Conservation (phyloP, 2,797 vertebrate genomes). For the Hypotaenidia philippensis region DNA sequence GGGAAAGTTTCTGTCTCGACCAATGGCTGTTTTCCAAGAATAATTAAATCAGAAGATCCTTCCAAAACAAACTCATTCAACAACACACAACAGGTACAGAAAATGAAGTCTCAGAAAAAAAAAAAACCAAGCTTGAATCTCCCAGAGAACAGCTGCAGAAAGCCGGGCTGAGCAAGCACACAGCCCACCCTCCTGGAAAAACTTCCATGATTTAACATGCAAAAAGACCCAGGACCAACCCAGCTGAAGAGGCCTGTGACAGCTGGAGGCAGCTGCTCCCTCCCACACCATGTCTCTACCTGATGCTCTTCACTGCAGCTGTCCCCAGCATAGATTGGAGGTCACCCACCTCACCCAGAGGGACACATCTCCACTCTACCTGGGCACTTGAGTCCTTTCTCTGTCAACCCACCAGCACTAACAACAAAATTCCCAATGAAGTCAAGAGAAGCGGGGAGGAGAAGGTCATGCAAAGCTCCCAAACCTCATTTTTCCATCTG, state of each 20-base stretch:
- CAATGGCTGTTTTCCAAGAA: not conserved
- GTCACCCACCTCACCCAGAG: not conserved
- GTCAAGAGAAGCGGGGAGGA: not conserved
- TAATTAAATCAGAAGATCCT: not conserved
- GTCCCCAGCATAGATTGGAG: not conserved
- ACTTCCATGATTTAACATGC: not conserved
- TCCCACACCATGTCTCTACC: not conserved
- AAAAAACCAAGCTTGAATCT: not conserved
- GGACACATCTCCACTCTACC: not conserved
- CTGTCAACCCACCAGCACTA: not conserved
- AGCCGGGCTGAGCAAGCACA: not conserved
- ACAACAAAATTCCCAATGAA: accelerated
- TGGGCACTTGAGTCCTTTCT: accelerated
- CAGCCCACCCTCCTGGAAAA: not conserved
- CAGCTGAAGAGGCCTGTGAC: not conserved
- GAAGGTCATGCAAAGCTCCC: accelerated
- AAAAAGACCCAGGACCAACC: not conserved
- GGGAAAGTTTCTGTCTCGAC: not conserved
- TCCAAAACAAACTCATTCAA: not conserved
- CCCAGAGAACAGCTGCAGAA: not conserved
- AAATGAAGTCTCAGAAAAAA: not conserved
- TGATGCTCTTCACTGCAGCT: accelerated
- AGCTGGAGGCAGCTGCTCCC: not conserved
- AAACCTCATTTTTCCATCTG: not conserved
- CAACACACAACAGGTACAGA: not conserved